Base-by-base conservation (phyloP, 2,888 invertebrate species). In the Sthenelais limicola region DNA sequence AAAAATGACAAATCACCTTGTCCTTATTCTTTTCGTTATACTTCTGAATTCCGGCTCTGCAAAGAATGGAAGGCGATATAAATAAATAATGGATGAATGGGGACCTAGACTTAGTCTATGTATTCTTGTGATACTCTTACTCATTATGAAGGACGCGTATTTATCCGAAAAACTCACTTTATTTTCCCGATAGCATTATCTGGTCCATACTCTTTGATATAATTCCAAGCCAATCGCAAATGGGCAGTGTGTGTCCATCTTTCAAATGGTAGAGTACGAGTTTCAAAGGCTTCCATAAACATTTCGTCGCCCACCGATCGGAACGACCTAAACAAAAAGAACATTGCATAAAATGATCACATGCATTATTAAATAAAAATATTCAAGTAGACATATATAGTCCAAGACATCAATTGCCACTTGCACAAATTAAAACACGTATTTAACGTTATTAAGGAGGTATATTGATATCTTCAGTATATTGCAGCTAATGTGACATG, bases 241-340 rank as follows among this genome's bases (percentile, higher is more conserved):
- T 86, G 86, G 4, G 86, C 85, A 73, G 84, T 83, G 73, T 86
- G 86, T 0, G 83, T 84, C 86, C 86, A 86, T 54, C 86, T 81
- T 73, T 84, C 83, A 80, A 83, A 84, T 4, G 86, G 85, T 58
- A 86, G 75, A 1, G 84, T 85, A 18, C 82, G 80, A 78, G 85
- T 81, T 73, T 86, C 86, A 80, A 86, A 86, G 5, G 86, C 86
- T 72, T 83, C 79, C 70, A 86, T 80, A 76, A 86, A 86, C 54
- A 84, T 80, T 69, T 86, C 85, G 78, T 86, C 85, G 33, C 86
- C 85, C 15, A 86, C 79, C 26, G 84, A 82, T 7, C 84, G 68
- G 76, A 83, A 86, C 21, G 83, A 81, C 71, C 86, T 86, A 76
- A 1, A n/a, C n/a, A n/a, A n/a, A n/a, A n/a, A n/a, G n/a, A n/a